Conservation (phyloP, 2,797 vertebrate genomes). For the Coracias cyanogaster region DNA sequence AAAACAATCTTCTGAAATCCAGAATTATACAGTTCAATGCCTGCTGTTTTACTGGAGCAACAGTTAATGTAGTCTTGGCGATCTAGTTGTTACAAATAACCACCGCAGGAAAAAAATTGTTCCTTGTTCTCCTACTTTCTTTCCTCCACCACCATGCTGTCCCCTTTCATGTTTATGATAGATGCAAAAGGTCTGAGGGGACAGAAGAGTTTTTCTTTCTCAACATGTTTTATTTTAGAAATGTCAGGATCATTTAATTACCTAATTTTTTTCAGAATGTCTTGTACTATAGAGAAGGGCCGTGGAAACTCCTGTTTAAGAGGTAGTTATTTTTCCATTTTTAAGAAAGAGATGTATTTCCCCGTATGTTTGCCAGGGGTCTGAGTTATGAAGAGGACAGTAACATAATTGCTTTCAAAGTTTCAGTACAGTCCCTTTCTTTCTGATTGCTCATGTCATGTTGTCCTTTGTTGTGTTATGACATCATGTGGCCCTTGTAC, state of each 20-base stretch:
- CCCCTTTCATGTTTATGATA: neutral
- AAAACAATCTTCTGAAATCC: conserved; percentile 15
- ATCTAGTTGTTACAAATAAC: neutral
- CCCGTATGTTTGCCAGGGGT: neutral
- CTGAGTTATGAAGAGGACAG: neutral
- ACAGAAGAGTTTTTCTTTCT: neutral
- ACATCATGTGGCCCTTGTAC: neutral
- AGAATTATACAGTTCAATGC: neutral
- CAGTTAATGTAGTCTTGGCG: neutral
- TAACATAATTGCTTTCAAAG: neutral
- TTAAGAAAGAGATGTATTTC: neutral
- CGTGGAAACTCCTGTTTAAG: neutral
- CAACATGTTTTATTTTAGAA: neutral
- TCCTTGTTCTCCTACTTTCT: neutral
- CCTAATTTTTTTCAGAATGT: neutral
- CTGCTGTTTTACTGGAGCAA: conserved; percentile 25
- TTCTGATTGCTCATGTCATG: neutral
- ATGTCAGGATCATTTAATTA: neutral
- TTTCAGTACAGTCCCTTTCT: neutral
- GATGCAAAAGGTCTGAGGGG: neutral
- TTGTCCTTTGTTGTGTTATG: neutral
- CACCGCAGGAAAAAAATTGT: neutral
- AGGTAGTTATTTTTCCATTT: neutral
- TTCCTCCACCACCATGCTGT: neutral
- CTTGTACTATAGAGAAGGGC: neutral